Conservation (phyloP, 2,888 invertebrate genomes). For the Acleris laterana region DNA sequence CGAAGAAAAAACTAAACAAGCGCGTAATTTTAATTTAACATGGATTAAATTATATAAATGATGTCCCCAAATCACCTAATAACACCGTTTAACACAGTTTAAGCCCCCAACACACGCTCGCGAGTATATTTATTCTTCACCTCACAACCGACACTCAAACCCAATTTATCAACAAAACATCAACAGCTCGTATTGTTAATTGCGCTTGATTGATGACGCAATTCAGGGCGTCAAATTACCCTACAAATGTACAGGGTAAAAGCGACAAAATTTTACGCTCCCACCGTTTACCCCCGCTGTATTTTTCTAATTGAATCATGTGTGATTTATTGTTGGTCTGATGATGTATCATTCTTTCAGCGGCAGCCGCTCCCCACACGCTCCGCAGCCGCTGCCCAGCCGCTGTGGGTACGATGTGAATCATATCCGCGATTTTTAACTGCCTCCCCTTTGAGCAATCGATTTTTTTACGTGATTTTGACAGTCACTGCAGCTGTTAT, state of each 20-base stretch:
- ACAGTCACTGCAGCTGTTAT: conserved; percentile 24
- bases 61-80: neutral
- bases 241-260: conserved; percentile 63
- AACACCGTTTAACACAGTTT: neutral
- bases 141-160: conserved; percentile 32
- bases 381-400: conserved; percentile 56
- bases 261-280: conserved; percentile 62
- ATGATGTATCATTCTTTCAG: conserved; percentile 85
- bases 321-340: conserved; percentile 84
- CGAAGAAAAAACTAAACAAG: too few species aligned
- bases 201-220: conserved; percentile 78
- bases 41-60: neutral
- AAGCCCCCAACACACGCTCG: neutral
- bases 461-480: conserved; percentile 73
- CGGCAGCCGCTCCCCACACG: conserved; percentile 79
- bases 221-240: conserved; percentile 78
- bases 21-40: too few species aligned
- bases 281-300: conserved; percentile 68
- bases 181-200: conserved; percentile 59
- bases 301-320: conserved; percentile 84
- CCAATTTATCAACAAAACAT: conserved; percentile 38
- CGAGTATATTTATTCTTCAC: conserved; percentile 17
- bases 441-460: conserved; percentile 58
- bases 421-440: conserved; percentile 73
- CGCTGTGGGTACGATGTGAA: conserved; percentile 77